These are phyloP conservation scores for Clamator glandarius DNA, from an alignment of 2,797 vertebrate genomes.

Conservation along the genomic window DNA sequence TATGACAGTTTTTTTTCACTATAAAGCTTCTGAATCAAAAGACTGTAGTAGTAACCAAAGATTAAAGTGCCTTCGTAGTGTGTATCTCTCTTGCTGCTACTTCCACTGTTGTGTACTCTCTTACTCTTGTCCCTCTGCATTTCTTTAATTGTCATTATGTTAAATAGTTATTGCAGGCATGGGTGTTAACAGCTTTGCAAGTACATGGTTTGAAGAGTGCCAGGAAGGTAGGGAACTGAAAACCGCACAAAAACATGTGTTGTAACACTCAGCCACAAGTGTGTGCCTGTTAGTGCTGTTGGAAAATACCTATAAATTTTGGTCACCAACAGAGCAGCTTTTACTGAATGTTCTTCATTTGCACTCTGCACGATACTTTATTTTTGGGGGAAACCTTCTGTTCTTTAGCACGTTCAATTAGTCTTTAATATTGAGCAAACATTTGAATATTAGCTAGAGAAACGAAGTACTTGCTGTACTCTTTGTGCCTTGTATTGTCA, in stretches of 20 bases:
- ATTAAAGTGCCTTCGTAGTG: not conserved
- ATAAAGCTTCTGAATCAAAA: not conserved
- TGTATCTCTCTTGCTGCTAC: not conserved
- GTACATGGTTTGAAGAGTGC: not conserved
- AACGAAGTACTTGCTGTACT: not conserved
- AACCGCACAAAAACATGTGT: fast-evolving
- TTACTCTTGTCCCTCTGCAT: not conserved
- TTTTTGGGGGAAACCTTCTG: not conserved
- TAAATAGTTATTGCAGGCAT: not conserved
- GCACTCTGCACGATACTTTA: fast-evolving
- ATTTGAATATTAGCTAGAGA: not conserved
- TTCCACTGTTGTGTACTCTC: not conserved
- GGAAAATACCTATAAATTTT: not conserved
- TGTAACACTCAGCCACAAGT: not conserved
- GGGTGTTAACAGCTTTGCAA: not conserved
- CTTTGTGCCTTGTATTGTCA: not conserved
- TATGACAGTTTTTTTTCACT: not conserved
- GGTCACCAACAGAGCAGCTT: not conserved
- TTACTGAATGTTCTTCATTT: not conserved
- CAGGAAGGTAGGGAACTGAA: not conserved
- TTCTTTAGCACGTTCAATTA: not conserved
- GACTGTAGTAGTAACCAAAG: not conserved
- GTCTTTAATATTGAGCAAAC: not conserved
- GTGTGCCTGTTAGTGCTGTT: not conserved
- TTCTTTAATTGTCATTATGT: not conserved